Evolutionary conservation across 2,888 invertebrate genomes (phyloP).

Genomic region (Ophion costatus): DNA sequence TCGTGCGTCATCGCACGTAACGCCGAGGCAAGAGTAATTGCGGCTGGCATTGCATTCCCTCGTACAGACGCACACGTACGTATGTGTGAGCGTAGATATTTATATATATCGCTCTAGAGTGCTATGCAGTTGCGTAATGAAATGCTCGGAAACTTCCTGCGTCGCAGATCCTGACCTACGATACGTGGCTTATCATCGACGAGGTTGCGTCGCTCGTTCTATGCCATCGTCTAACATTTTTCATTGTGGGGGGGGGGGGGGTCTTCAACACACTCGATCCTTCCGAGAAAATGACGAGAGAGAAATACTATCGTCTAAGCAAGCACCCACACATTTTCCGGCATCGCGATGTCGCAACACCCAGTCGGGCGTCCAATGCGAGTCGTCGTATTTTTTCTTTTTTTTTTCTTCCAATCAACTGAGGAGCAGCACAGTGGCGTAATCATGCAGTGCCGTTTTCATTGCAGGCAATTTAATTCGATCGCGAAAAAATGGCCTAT

Average conservation of each 20-base stretch:
- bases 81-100: slow-evolving; percentile 7
- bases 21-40: slow-evolving; percentile 42
- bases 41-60: slow-evolving; percentile 34
- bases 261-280: slow-evolving; percentile 14
- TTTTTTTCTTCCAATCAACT: background rate
- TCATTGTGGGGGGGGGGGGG: slow-evolving; percentile 8
- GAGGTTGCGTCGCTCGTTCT: slow-evolving; percentile 45
- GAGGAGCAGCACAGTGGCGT: background rate
- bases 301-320: background rate
- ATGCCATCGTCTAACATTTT: slow-evolving; percentile 11
- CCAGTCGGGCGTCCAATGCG: background rate
- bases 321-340: slow-evolving; percentile 16
- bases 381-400: background rate
- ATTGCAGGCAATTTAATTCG: background rate
- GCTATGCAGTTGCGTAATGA: slow-evolving; percentile 55
- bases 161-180: slow-evolving; percentile 64
- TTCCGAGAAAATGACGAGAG: background rate
- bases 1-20: slow-evolving; percentile 49
- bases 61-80: slow-evolving; percentile 3
- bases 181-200: slow-evolving; percentile 58
- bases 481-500: no score
- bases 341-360: background rate
- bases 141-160: slow-evolving; percentile 54
- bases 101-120: slow-evolving; percentile 9
- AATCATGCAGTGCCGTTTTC: background rate